Evolutionary conservation across 1,140 invertebrate species (phyloP), one percentile per base, ranked within the genome.

Genomic region (Berghia stephanieae): DNA sequence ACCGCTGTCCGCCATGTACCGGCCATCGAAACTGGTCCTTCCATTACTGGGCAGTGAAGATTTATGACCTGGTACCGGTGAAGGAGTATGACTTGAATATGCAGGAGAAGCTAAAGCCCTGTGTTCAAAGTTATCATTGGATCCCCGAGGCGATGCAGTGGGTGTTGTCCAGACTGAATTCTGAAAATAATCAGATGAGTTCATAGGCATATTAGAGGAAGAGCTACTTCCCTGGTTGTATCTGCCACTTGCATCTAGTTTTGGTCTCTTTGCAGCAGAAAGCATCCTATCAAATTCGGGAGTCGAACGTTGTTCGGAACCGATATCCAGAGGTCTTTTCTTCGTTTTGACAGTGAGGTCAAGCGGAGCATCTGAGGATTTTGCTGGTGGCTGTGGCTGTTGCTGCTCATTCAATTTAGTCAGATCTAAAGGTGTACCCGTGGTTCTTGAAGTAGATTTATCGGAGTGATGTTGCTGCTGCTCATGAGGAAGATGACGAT

Each of bases 271-370:
- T 16, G 73, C 73, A 18, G 73, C 60, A 21, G 27, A 67, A 21
- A 66, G 13, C 38, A 66, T 66, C 21, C 55, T 42, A 8, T 75
- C 73, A 55, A 66, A 66, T 40, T 75, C 73, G 6, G 55, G 6
- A 27, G 10, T 60, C 27, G 40, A 49, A 4, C 49, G 4, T 5
- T 60, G 55, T 2, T 76, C 73, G n/a, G n/a, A n/a, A n/a, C n/a
- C n/a, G n/a, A n/a, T n/a, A 27, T 75, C 82, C 0, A 66, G 55
- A 21, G 76, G 69, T 16, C 82, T 24, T 36, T 80, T 81, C 4
- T 76, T 75, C 2, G 82, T 75, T 52, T 82, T 83, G 8, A 80
- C 68, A 0, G 82, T 79, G n/a, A 83, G 70, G 63, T 83, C 82
- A 16, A 83, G 69, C 0, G 82, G 82, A 38, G 77, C 72, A 55